Conservation (phyloP, 2,797 vertebrate species). For the Cetoscarus ocellatus region DNA sequence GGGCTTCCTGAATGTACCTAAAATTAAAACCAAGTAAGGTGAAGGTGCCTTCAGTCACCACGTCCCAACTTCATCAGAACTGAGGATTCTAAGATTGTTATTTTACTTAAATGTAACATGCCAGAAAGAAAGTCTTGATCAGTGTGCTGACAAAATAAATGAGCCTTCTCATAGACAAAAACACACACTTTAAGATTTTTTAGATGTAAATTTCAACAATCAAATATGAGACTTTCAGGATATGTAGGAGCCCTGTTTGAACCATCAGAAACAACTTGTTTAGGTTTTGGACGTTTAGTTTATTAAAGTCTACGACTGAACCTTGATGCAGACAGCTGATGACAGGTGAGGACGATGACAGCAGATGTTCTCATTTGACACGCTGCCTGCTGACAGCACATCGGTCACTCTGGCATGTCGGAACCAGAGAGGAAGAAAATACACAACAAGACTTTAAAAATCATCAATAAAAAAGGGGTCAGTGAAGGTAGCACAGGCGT, state of each 20-base stretch:
- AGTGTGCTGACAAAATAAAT: too few species aligned
- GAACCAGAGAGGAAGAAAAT: slow-evolving; percentile 20
- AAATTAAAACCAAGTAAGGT: too few species aligned
- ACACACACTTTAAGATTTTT: too few species aligned
- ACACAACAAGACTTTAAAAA: slow-evolving; percentile 7
- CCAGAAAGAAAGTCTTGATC: too few species aligned
- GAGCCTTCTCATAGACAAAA: too few species aligned
- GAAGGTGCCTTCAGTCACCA: too few species aligned
- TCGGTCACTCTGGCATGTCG: slow-evolving; percentile 5
- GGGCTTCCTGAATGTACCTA: too few species aligned
- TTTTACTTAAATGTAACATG: too few species aligned
- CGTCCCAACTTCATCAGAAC: too few species aligned
- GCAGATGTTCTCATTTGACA: slow-evolving; percentile 60
- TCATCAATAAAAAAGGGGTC: background rate
- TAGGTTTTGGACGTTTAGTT: slow-evolving; percentile 10
- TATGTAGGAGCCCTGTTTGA: background rate
- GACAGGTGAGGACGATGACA: slow-evolving; percentile 46
- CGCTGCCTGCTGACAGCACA: slow-evolving; percentile 46
- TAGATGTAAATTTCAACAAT: too few species aligned
- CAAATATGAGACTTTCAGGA: too few species aligned
- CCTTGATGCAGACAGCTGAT: slow-evolving; percentile 33
- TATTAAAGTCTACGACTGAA: slow-evolving; percentile 3
- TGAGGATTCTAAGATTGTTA: too few species aligned
- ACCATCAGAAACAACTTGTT: background rate
- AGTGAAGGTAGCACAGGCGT: slow-evolving; percentile 3